These are phyloP conservation scores for Zoanthus gigantus DNA, from an alignment of 92 coral and sea anemone species.

Conservation along the genomic window DNA sequence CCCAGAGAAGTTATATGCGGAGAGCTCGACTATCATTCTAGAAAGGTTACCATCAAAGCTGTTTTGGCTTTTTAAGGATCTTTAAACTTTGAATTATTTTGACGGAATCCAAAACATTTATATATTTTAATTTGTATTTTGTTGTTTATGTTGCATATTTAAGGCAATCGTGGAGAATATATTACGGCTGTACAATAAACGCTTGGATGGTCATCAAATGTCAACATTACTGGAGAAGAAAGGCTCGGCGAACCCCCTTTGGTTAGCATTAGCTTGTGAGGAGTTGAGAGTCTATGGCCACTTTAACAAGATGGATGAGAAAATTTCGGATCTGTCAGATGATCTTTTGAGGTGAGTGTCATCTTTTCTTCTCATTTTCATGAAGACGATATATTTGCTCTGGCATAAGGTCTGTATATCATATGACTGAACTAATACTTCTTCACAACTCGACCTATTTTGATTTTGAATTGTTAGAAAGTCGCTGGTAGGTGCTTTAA, in stretches of 20 bases:
- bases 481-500: too few relatives aligned
- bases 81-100: too few relatives aligned
- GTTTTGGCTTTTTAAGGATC: too few relatives aligned
- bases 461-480: too few relatives aligned
- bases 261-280: conserved; percentile 97
- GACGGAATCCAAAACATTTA: too few relatives aligned
- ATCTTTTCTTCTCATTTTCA: too few relatives aligned
- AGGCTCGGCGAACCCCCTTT: conserved; percentile 96
- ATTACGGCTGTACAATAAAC: conserved; percentile 93
- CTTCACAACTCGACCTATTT: too few relatives aligned
- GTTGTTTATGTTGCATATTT: neutral
- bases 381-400: too few relatives aligned
- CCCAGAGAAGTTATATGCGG: conserved; percentile 91
- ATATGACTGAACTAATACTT: too few relatives aligned
- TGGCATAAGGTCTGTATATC: too few relatives aligned
- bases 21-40: conserved; percentile 85
- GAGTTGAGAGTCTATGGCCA: conserved; percentile 96
- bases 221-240: conserved; percentile 82
- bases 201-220: conserved; percentile 96
- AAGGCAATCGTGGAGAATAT: conserved; percentile 97
- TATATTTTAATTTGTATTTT: neutral
- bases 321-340: conserved; percentile 86
- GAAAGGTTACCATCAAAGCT: conserved; percentile 72
- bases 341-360: conserved; percentile 84
- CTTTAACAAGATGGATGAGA: conserved; percentile 93